Evolutionary conservation across 1,140 invertebrate species (phyloP), one percentile per base, ranked within the genome.

Genomic region (Aphidius gifuensis): DNA sequence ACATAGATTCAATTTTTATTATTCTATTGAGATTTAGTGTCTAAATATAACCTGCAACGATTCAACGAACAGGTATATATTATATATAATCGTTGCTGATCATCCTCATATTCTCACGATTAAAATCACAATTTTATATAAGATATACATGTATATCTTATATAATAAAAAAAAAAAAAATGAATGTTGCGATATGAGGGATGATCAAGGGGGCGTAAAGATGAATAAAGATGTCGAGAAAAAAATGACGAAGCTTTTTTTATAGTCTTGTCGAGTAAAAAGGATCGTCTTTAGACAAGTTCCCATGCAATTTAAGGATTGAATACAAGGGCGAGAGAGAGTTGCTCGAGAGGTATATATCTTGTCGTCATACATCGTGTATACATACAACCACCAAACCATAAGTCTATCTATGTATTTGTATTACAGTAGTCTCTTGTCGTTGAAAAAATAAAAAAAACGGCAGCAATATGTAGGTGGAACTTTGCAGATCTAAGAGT

Each of bases 271-370:
- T 9, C 16, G 47, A 11, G 6, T 32, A 49, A 49, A n/a, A 9
- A 43, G 45, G 16, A 45, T 45, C 48, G 58, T 32, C 43, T 60
- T 53, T 51, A 51, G 40, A 53, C 39, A 21, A 58, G 58, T 60
- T 60, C 58, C 58, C 58, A 60, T 60, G 58, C 49, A 60, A 60
- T 60, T 60, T 60, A 50, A 21, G 43, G 42, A 60, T 60, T 51
- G 49, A 51, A 53, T 9, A 55, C 53, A 44, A 60, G 47, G 11
- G 9, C 7, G 47, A 59, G 1, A 16, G 58, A 53, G 38, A 42
- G 48, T 9, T 38, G n/a, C 38, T 9, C 3, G 23, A 32, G 32
- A 47, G 57, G 45, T 43, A n/a, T 11, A 53, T 6, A 53, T 32
- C 50, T 6, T 38, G 45, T 47, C 23, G 56, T 32, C 6, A 39